phyloP scores from a whole-genome alignment of 2,113 vertebrate species.

The Tetrao urogallus region DNA sequence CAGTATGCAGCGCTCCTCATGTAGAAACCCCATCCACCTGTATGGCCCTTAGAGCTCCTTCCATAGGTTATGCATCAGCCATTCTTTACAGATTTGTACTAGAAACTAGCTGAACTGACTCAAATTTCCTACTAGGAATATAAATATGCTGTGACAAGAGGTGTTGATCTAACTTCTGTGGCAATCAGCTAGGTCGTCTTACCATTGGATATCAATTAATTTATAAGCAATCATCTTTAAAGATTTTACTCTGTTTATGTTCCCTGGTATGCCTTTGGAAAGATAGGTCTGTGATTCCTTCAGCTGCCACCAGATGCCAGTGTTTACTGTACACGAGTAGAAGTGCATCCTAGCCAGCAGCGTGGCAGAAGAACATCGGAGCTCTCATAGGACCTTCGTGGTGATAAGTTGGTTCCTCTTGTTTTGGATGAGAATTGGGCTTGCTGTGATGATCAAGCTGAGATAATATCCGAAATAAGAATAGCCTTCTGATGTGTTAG shows the following conservation, averaged over 20 bases:
- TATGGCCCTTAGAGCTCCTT: background rate
- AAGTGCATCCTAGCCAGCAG: background rate
- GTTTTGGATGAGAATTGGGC: background rate
- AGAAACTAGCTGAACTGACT: background rate
- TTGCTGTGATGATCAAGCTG: no score
- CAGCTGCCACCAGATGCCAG: conserved; percentile 71
- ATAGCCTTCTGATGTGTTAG: rapidly evolving
- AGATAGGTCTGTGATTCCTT: background rate
- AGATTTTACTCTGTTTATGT: rapidly evolving
- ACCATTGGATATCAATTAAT: background rate
- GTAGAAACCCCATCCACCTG: background rate
- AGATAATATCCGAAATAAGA: rapidly evolving
- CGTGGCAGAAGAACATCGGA: rapidly evolving
- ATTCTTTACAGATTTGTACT: background rate
- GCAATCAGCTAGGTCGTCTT: background rate
- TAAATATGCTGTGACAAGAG: background rate
- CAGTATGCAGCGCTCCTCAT: background rate
- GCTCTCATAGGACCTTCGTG: no score
- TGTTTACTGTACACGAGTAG: conserved; percentile 28
- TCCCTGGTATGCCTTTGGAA: background rate
- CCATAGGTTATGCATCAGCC: background rate
- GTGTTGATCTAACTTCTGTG: no score
- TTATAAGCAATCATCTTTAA: rapidly evolving
- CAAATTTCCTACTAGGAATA: background rate
- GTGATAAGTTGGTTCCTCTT: background rate